phyloP scores from a whole-genome alignment of 1,140 invertebrate genomes.

The Trichomalopsis sarcophagae region DNA sequence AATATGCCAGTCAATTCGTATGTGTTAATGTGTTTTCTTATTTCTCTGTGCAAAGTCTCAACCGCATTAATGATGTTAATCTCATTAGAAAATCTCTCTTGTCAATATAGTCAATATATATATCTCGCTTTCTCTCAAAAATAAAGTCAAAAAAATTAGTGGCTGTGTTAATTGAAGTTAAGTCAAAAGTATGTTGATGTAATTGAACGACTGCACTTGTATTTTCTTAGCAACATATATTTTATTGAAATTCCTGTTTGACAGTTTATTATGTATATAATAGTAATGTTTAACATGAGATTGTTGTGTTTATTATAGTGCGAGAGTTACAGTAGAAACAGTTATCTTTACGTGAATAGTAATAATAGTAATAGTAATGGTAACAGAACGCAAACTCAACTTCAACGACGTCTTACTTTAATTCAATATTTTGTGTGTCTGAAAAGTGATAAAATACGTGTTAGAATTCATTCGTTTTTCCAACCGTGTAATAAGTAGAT shows the following conservation, averaged over 20 bases:
- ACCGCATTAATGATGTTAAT: conserved; percentile 24
- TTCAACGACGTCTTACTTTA: conserved; percentile 50
- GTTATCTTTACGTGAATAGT: conserved; percentile 14
- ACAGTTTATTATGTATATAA: conserved; percentile 27
- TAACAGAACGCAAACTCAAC: conserved; percentile 18
- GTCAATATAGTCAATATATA: not conserved
- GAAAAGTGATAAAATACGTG: conserved; percentile 52
- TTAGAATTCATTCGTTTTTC: conserved; percentile 52
- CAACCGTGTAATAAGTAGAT: conserved; percentile 43
- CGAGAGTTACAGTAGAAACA: conserved; percentile 42
- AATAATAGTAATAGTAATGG: not conserved
- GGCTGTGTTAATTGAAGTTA: conserved; percentile 44
- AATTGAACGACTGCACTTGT: conserved; percentile 39
- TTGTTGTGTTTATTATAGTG: conserved; percentile 1
- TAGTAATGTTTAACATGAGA: conserved; percentile 39
- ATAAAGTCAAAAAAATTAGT: conserved; percentile 40
- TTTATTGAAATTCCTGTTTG: conserved; percentile 43
- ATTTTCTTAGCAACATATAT: conserved; percentile 34
- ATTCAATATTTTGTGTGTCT: conserved; percentile 51
- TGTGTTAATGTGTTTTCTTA: conserved; percentile 16
- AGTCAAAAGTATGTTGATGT: conserved; percentile 21
- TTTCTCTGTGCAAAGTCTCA: conserved; percentile 1
- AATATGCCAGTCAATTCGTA: not conserved
- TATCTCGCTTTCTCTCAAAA: not conserved
- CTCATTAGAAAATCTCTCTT: conserved; percentile 10